Conservation (phyloP, 2,888 invertebrate species). For the Cryptus armator region DNA sequence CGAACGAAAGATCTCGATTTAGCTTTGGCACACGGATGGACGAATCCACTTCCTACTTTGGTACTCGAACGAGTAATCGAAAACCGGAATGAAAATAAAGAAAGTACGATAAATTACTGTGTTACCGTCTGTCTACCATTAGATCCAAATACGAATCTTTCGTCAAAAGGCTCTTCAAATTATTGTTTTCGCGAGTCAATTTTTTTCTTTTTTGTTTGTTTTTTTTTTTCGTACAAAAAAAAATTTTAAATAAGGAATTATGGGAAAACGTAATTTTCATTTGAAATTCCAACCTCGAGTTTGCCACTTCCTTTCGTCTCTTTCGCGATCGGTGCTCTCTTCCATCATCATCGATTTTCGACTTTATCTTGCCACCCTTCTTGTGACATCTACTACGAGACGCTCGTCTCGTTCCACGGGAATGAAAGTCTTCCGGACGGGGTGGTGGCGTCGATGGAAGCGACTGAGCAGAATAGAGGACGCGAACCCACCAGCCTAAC, state of each 20-base stretch:
- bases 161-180: neutral
- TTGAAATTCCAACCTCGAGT: slow-evolving; percentile 32
- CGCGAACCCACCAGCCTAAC: slow-evolving; percentile 4
- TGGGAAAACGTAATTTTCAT: slow-evolving; percentile 9
- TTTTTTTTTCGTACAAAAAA: neutral
- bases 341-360: slow-evolving; percentile 51
- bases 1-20: slow-evolving; percentile 73
- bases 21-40: slow-evolving; percentile 74
- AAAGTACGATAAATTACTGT: slow-evolving; percentile 78
- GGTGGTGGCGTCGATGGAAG: slow-evolving; percentile 8
- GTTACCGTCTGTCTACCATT: slow-evolving; percentile 69
- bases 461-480: slow-evolving; percentile 30
- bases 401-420: slow-evolving; percentile 38
- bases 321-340: slow-evolving; percentile 31
- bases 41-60: slow-evolving; percentile 63
- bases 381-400: slow-evolving; percentile 39
- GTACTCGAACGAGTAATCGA: slow-evolving; percentile 79
- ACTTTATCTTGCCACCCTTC: slow-evolving; percentile 34
- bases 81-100: slow-evolving; percentile 73
- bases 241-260: slow-evolving; percentile 10
- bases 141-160: slow-evolving; percentile 69
- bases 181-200: neutral
- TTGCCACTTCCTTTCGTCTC: slow-evolving; percentile 52
- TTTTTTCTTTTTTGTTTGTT: neutral
- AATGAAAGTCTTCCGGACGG: slow-evolving; percentile 15